Conservation (phyloP, 2,888 invertebrate species). For the Crepidodera aurea region DNA sequence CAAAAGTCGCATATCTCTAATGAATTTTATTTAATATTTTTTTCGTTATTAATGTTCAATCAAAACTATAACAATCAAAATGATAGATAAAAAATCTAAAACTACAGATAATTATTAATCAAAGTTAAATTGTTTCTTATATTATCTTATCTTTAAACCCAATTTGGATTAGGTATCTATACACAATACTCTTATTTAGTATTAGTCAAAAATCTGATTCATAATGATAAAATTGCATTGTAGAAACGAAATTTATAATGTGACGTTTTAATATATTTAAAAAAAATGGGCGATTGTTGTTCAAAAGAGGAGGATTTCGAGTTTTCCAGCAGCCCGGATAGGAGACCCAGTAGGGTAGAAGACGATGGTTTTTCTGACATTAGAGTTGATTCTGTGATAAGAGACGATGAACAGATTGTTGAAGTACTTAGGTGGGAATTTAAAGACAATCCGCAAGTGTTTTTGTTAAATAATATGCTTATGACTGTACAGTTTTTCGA, state of each 20-base stretch:
- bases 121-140: background rate
- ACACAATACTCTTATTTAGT: background rate
- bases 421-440: constrained; percentile 68
- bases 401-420: constrained; percentile 66
- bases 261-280: background rate
- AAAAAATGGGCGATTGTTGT: constrained; percentile 26
- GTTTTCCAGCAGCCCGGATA: background rate
- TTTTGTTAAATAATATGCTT: constrained; percentile 79
- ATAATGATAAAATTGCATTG: background rate
- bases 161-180: background rate
- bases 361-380: constrained; percentile 8
- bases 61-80: background rate
- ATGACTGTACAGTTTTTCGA: constrained; percentile 78
- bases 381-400: constrained; percentile 17
- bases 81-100: background rate
- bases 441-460: constrained; percentile 70
- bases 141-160: background rate
- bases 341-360: background rate
- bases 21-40: no score
- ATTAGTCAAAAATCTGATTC: background rate
- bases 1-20: no score
- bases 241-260: background rate
- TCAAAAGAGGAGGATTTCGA: constrained; percentile 14
- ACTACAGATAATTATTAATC: background rate
- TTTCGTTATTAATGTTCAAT: no score